Base-by-base conservation (phyloP, 1,140 invertebrate species). In the Saxidomus purpurata region DNA sequence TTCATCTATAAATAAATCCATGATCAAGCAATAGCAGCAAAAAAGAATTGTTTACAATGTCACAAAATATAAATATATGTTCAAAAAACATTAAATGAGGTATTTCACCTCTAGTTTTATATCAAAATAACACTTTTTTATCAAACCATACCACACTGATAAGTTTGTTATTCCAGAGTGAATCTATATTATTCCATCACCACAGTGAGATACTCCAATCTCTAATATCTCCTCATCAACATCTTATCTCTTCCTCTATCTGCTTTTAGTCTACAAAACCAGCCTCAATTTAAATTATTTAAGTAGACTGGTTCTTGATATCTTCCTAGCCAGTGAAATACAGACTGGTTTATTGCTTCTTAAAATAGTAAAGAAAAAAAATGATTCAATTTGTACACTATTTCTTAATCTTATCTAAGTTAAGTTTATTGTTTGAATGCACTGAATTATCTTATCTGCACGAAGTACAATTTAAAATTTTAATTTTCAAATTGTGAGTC, bases 41-140 rank as follows among this genome's bases (percentile, higher is more conserved):
- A n/a, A n/a, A n/a, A n/a, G n/a, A n/a, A n/a, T n/a, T n/a, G n/a
- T n/a, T n/a, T n/a, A n/a, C n/a, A n/a, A n/a, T n/a, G n/a, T n/a
- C n/a, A n/a, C n/a, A n/a, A n/a, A n/a, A n/a, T n/a, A n/a, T n/a
- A n/a, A n/a, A n/a, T n/a, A n/a, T n/a, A n/a, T n/a, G n/a, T n/a
- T n/a, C n/a, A n/a, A n/a, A n/a, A n/a, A n/a, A n/a, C n/a, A n/a
- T n/a, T n/a, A n/a, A n/a, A n/a, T n/a, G n/a, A n/a, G n/a, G 15
- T 28, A 71, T 38, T 71, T 22, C 67, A 71, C 34, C 25, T 28
- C 9, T 17, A 38, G 31, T 36, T 71, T 40, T 38, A 71, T 38
- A 71, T 71, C 31, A 38, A 71, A 71, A 38, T 4, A 15, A 71
- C 3, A 31, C 25, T 67, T 71, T 71, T 40, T 71, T 71, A 71